Conservation (phyloP, 2,888 invertebrate genomes). For the Lamellibrachia columna region DNA sequence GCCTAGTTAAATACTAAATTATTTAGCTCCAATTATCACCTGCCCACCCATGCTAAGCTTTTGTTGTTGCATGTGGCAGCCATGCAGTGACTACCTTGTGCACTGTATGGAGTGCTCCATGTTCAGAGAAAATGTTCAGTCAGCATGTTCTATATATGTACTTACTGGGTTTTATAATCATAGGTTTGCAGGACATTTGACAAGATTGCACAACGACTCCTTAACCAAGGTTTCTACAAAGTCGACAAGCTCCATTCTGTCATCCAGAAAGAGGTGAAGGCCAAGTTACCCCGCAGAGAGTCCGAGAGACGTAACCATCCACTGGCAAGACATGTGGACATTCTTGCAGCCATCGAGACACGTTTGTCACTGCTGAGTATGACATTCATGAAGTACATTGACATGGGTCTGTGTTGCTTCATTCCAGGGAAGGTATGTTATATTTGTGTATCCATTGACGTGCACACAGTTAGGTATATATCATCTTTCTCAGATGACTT, state of each 20-base stretch:
- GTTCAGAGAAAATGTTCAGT: neutral
- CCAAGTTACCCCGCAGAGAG: constrained; percentile 85
- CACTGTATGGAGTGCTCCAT: neutral
- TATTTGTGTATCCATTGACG: neutral
- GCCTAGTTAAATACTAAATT: no score
- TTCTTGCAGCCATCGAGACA: constrained; percentile 88
- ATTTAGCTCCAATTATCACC: no score
- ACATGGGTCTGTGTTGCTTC: constrained; percentile 85
- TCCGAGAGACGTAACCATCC: constrained; percentile 88
- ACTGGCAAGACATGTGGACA: constrained; percentile 87
- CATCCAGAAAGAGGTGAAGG: constrained; percentile 82
- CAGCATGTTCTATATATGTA: neutral
- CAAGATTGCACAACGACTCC: constrained; percentile 76
- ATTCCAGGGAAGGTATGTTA: constrained; percentile 87
- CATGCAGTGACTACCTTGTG: no score
- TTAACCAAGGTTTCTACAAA: constrained; percentile 84
- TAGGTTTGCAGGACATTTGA: constrained; percentile 85
- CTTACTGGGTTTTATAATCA: constrained; percentile 40
- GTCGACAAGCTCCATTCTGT: constrained; percentile 81
- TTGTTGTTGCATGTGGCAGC: no score
- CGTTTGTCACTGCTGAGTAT: constrained; percentile 90
- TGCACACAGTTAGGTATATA: no score
- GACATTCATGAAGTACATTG: constrained; percentile 91
- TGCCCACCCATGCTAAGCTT: no score
- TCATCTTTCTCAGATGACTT: no score